phyloP scores from a whole-genome alignment of 2,888 invertebrate genomes.

The Ephialtes manifestator region DNA sequence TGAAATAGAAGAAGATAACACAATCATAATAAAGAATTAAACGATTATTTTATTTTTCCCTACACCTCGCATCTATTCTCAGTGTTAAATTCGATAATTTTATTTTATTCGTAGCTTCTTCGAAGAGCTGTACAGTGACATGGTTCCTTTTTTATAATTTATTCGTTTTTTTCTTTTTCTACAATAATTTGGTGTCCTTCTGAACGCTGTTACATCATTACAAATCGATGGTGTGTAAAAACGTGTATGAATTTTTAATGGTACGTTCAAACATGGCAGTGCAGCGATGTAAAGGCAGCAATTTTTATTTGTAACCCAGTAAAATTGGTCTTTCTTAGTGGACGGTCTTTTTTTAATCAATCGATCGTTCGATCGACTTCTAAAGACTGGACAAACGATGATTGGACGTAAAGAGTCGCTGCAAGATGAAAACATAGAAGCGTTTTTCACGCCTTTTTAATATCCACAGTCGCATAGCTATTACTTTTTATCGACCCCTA shows the following conservation, averaged over 20 bases:
- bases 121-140: constrained; percentile 58
- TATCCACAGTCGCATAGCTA: constrained; percentile 40
- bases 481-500: constrained; percentile 43
- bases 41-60: constrained; percentile 37
- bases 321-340: constrained; percentile 57
- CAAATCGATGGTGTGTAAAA: constrained; percentile 45
- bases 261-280: constrained; percentile 14
- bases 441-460: constrained; percentile 36
- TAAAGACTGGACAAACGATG: constrained; percentile 11
- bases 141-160: constrained; percentile 12
- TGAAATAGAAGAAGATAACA: constrained; percentile 45
- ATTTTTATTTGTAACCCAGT: constrained; percentile 18
- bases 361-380: constrained; percentile 37
- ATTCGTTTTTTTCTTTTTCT: not conserved
- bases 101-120: constrained; percentile 33
- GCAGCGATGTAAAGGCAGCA: constrained; percentile 42
- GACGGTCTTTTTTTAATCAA: constrained; percentile 53
- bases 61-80: constrained; percentile 52
- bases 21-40: constrained; percentile 36
- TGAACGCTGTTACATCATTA: constrained; percentile 56
- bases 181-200: constrained; percentile 45
- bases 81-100: constrained; percentile 54
- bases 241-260: constrained; percentile 27
- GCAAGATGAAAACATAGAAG: constrained; percentile 3
- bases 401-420: not conserved